phyloP scores from a whole-genome alignment of 2,113 vertebrate species.

The Amia ocellicauda region DNA sequence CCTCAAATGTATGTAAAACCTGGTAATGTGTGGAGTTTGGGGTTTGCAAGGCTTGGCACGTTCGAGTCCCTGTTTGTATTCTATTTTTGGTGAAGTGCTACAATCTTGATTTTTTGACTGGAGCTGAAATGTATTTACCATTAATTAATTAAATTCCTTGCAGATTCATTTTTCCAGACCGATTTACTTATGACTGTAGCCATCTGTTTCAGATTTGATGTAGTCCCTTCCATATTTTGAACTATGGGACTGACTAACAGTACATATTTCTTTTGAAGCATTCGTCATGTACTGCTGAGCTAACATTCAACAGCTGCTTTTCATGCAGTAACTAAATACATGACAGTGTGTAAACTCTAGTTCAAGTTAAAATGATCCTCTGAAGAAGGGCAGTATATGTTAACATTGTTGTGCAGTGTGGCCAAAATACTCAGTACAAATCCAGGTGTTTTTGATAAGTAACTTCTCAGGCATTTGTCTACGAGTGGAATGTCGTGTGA shows the following conservation, averaged over 20 bases:
- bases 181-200: constrained; percentile 2
- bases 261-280: constrained; percentile 14
- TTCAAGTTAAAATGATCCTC: background rate
- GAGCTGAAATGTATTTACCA: constrained; percentile 17
- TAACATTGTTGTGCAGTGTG: background rate
- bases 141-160: constrained; percentile 33
- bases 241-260: constrained; percentile 8
- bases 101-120: constrained; percentile 28
- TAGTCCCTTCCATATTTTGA: constrained; percentile 19
- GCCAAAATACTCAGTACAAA: background rate
- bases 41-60: too few species aligned
- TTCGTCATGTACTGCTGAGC: background rate
- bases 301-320: constrained; percentile 33
- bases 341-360: background rate
- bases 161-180: constrained; percentile 27
- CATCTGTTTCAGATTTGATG: constrained; percentile 39
- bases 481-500: too few species aligned
- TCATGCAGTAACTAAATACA: constrained; percentile 13
- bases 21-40: too few species aligned
- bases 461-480: too few species aligned
- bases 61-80: too few species aligned
- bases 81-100: too few species aligned
- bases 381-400: background rate
- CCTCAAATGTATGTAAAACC: too few species aligned
- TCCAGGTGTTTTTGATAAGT: too few species aligned